Base-by-base conservation (phyloP, 2,797 vertebrate species). In the Poecile montanus region DNA sequence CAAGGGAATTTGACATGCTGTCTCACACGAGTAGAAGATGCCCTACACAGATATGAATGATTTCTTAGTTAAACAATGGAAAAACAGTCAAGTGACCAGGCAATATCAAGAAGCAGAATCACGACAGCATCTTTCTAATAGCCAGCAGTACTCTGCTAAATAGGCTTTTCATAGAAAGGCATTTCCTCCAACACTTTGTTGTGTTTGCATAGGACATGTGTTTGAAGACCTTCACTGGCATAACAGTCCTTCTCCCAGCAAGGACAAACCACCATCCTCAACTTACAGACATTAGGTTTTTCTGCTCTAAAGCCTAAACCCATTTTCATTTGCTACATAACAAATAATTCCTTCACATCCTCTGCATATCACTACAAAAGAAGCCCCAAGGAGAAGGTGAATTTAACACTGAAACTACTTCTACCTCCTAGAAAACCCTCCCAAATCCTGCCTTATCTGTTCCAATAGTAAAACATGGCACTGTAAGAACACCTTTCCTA, bases 241-340 rank as follows among this genome's bases (percentile, higher is more conserved):
- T 40, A 85, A 42, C 34, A 76, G 36, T 25, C 61, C 73, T 47
- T 89, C 34, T 27, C 47, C n/a, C 47, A 67, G 38, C 53, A 77
- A 65, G 36, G 61, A 71, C 57, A 68, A 53, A 78, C 11, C 48
- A 60, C 30, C 13, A 11, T 44, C 38, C n/a, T 79, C 67, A 53
- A 17, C 15, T 76, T 45, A 74, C 0, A 53, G n/a, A 57, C 54
- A 36, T 0, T 2, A 6, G 11, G 1, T 6, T 30, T 61, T 34
- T 10, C 29, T 36, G n/a, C 16, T 60, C 25, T 13, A 71, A 85
- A 34, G 61, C 48, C 26, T 45, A 57, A 91, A 32, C 1, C 3
- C 5, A 22, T 81, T 87, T 93, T 32, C 9, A 57, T 94, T 65
- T 91, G 29, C 14, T 29, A 16, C 60, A 48, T 26, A 72, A 44